Evolutionary conservation across 2,797 vertebrate species (phyloP).

Genomic region (Poecilia velifera): DNA sequence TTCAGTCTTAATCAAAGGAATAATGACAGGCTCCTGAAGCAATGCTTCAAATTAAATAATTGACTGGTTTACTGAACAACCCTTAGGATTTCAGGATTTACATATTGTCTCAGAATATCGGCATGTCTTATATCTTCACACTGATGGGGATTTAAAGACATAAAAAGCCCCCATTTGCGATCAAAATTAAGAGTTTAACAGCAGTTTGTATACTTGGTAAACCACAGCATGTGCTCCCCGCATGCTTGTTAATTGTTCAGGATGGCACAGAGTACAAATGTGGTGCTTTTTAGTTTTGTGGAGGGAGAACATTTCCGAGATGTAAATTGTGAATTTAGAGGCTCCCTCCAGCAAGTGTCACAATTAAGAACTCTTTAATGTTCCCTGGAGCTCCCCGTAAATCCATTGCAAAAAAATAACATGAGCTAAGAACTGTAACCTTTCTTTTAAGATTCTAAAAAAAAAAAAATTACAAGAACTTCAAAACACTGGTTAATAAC

Average conservation of each 20-base stretch:
- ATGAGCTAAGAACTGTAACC: neutral
- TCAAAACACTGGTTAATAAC: neutral
- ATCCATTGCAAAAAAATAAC: neutral
- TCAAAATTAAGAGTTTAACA: neutral
- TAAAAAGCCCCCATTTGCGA: neutral
- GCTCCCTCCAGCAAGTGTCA: constrained; percentile 1
- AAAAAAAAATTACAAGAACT: neutral
- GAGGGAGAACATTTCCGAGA: neutral
- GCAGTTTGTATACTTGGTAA: neutral
- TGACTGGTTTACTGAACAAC: neutral
- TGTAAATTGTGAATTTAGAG: constrained; percentile 13
- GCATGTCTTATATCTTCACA: neutral
- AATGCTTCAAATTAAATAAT: neutral
- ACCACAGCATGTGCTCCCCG: neutral
- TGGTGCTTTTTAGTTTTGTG: constrained; percentile 4
- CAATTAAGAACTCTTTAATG: neutral
- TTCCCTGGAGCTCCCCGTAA: neutral
- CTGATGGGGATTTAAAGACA: neutral
- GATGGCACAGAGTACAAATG: neutral
- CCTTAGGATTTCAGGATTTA: neutral
- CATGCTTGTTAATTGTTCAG: neutral
- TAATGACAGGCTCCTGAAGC: constrained; percentile 3
- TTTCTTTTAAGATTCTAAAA: neutral
- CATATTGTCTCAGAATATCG: constrained; percentile 3
- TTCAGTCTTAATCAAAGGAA: neutral